Base-by-base conservation (phyloP, 2,797 vertebrate species). In the Sebastes taczanowskii region DNA sequence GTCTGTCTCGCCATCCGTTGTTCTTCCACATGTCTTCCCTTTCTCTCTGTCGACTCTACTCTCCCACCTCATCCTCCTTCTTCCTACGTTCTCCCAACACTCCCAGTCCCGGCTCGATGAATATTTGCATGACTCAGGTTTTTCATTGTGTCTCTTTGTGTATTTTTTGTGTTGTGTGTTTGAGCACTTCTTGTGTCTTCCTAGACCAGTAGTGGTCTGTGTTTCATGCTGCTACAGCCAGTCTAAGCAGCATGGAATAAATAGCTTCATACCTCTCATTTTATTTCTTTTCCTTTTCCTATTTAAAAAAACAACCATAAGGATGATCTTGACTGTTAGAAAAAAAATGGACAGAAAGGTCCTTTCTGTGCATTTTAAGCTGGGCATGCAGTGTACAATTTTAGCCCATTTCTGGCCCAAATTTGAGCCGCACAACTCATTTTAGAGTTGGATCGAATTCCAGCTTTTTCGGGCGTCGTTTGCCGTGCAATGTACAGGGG, bases 221-320 rank as follows among this genome's bases (percentile, higher is more conserved):
- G 38, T 81, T 80, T 91, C 23, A 82, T 18, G 38, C 81, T 85
- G 78, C 83, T 79, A 3, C 67, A 74, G 65, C 83, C 89, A 85
- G 82, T 93, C 90, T 92, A 82, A 81, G 89, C 90, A 85, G 91
- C 87, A 81, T 46, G 22, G 20, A 55, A 35, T 49, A 18, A 52
- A 25, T 55, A 14, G 7, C 55, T 69, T n/a, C 8, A 20, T 16
- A 35, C 2, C 6, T 53, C 52, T 74, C 9, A 80, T 62, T 55
- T 53, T 8, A 49, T 60, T 58, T 59, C 7, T 27, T 16, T 72
- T 20, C 8, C 46, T 49, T 61, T 63, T 62, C 8, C 14, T 63
- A 49, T 22, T 63, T 62, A 49, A 71, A 60, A 46, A 74, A 7
- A 0, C 7, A 32, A 16, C 4, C 0, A 64, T 20, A 11, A 23